Conservation (phyloP, 2,113 vertebrate genomes). For the Egretta garzetta region DNA sequence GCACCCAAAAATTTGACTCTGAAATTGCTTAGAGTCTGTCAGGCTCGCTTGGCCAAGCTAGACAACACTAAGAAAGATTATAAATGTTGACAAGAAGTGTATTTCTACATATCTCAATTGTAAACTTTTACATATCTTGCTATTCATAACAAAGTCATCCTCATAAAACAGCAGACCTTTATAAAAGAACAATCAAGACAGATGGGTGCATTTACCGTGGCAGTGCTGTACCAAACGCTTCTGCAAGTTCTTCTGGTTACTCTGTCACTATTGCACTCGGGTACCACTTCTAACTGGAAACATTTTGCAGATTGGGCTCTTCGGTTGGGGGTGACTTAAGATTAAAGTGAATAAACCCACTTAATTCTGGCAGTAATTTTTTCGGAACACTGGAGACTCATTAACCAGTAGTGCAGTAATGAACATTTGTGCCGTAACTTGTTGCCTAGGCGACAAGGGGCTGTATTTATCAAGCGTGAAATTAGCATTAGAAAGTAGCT, state of each 20-base stretch:
- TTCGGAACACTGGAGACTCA: slow-evolving; percentile 61
- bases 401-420: slow-evolving; percentile 62
- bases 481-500: slow-evolving; percentile 59
- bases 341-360: slow-evolving; percentile 38
- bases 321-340: neutral
- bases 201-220: rapidly evolving
- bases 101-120: neutral
- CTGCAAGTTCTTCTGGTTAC: neutral
- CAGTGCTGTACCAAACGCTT: neutral
- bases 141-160: neutral
- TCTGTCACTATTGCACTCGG: rapidly evolving
- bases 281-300: neutral
- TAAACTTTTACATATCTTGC: neutral
- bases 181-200: neutral
- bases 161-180: neutral
- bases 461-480: slow-evolving; percentile 69
- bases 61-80: neutral
- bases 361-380: slow-evolving; percentile 42
- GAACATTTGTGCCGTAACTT: slow-evolving; percentile 44
- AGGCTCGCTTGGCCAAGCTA: neutral
- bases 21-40: neutral
- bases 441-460: slow-evolving; percentile 57
- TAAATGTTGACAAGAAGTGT: neutral
- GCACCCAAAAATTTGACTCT: neutral
- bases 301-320: neutral